These are phyloP conservation scores for Nycteola revayana DNA, from an alignment of 2,888 invertebrate species.

Conservation along the genomic window DNA sequence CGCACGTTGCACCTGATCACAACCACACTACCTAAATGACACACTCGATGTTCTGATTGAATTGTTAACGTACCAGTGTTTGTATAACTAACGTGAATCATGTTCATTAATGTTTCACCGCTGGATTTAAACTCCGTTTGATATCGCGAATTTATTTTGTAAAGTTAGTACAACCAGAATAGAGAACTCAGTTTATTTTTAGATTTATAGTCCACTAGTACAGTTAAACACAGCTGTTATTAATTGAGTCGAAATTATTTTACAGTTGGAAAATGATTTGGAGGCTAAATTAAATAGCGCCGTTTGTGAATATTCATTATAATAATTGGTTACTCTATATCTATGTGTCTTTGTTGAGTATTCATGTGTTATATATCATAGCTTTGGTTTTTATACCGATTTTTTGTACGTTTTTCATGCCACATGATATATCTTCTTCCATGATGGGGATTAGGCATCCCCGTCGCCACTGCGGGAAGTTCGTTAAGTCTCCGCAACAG, in stretches of 20 bases:
- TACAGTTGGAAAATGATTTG: no score
- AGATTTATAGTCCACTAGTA: background rate
- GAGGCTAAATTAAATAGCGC: no score
- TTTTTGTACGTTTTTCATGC: no score
- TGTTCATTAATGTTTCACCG: slow-evolving; percentile 48
- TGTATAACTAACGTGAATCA: slow-evolving; percentile 43
- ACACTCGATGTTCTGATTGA: slow-evolving; percentile 47
- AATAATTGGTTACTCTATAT: no score
- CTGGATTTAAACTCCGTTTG: slow-evolving; percentile 34
- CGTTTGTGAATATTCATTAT: no score
- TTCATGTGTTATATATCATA: no score
- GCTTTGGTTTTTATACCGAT: no score
- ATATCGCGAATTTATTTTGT: slow-evolving; percentile 30
- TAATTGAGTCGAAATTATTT: background rate
- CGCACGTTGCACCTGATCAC: slow-evolving; percentile 7
- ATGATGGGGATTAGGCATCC: no score
- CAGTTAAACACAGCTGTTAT: background rate
- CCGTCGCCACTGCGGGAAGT: no score
- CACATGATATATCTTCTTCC: no score
- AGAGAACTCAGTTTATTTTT: slow-evolving; percentile 1
- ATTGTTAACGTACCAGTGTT: slow-evolving; percentile 42
- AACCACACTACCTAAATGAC: slow-evolving; percentile 31
- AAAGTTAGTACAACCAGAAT: slow-evolving; percentile 6
- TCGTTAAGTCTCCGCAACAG: no score
- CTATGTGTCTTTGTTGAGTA: no score